These are phyloP conservation scores for Siderastrea siderea DNA, from an alignment of 92 coral and sea anemone genomes.

Conservation along the genomic window DNA sequence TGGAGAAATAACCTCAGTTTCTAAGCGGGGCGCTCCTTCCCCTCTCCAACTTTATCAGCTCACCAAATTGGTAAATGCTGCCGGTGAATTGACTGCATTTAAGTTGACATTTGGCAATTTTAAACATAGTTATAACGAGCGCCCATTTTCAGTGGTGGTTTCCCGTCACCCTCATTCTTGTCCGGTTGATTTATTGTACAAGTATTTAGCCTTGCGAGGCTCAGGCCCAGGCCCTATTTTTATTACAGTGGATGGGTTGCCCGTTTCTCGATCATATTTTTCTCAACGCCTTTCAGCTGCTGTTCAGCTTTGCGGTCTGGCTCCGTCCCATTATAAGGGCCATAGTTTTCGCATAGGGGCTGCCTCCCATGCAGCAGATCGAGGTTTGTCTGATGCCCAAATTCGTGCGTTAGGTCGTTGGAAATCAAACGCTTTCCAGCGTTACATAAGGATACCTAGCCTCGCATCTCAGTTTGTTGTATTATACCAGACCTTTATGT, in stretches of 20 bases:
- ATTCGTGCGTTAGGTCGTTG: constrained; percentile 13
- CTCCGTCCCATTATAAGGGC: constrained; percentile 11
- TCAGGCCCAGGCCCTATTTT: background rate
- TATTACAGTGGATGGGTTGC: background rate
- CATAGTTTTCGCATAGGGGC: constrained; percentile 40
- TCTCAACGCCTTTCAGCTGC: background rate
- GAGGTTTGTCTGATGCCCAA: constrained; percentile 29
- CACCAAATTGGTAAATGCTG: too few relatives aligned
- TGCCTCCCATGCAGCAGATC: constrained; percentile 37
- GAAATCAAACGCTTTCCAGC: too few relatives aligned
- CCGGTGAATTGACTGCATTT: background rate
- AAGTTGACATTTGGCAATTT: constrained; percentile 15
- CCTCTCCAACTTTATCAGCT: constrained; percentile 6
- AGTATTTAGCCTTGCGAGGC: constrained; percentile 3
- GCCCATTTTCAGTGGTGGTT: constrained; percentile 26
- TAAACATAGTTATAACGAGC: constrained; percentile 28
- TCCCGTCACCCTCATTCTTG: constrained; percentile 22
- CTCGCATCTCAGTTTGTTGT: too few relatives aligned
- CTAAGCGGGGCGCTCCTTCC: background rate
- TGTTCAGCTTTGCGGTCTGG: background rate
- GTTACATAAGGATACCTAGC: too few relatives aligned
- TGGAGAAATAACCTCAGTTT: too few relatives aligned
- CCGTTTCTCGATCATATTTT: too few relatives aligned
- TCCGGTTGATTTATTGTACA: constrained; percentile 1
- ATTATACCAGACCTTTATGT: too few relatives aligned